Evolutionary conservation across 2,888 invertebrate species (phyloP).

Genomic region (Archaeoteleia sp.): DNA sequence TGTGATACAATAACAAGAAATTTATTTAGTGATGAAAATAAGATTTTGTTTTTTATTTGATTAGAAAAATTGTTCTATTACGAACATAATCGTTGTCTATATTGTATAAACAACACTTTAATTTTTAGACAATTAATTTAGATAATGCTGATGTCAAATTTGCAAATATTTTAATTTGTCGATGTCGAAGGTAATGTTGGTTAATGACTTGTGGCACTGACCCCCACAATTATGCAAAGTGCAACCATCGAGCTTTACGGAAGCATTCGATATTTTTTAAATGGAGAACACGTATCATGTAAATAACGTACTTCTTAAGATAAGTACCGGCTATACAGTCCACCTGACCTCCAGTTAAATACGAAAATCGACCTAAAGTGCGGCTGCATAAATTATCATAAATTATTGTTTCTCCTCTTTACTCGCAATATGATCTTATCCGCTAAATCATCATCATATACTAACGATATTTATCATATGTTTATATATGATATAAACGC

Average conservation of each 20-base stretch:
- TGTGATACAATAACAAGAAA: too few species aligned
- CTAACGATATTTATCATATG: not conserved
- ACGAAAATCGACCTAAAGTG: conserved; percentile 46
- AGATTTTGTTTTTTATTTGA: too few species aligned
- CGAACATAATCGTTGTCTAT: too few species aligned
- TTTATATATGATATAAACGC: too few species aligned
- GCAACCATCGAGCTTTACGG: not conserved
- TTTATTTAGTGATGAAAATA: too few species aligned
- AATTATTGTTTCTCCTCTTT: conserved; percentile 46
- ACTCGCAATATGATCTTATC: not conserved
- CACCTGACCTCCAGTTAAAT: conserved; percentile 46
- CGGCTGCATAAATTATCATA: conserved; percentile 53
- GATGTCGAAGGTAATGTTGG: conserved; percentile 1
- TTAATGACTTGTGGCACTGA: conserved; percentile 1
- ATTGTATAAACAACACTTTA: too few species aligned
- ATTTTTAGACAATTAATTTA: too few species aligned
- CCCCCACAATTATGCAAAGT: conserved; percentile 2
- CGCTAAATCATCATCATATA: not conserved
- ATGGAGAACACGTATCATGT: conserved; percentile 5
- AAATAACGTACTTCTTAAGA: conserved; percentile 1
- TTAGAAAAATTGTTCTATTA: too few species aligned
- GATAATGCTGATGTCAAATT: too few species aligned
- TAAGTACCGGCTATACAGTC: conserved; percentile 16
- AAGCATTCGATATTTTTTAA: conserved; percentile 4
- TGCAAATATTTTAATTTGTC: not conserved